Percentiles rank a stretch among this genome's conserved stretches.
Evolutionary conservation across 2,797 vertebrate genomes (phyloP).

Genomic region (Gallinago stenura): DNA sequence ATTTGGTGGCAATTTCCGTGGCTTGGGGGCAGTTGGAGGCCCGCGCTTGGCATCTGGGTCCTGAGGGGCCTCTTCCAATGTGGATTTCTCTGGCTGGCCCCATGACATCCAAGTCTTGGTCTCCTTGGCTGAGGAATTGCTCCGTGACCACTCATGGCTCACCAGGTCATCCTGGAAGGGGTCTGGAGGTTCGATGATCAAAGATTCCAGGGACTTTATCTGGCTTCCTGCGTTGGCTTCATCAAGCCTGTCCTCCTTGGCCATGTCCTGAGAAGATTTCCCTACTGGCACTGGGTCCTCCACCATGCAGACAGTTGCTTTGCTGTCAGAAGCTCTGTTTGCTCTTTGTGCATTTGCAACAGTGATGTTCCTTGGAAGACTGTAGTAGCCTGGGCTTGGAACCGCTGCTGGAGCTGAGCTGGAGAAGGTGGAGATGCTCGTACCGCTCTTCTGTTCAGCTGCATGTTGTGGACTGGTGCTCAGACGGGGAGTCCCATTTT

Average conservation of each 20-base stretch:
- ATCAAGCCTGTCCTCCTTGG: neutral
- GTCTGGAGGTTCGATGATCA: slow-evolving; percentile 65
- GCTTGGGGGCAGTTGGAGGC: slow-evolving; percentile 87
- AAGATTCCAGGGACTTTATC: neutral
- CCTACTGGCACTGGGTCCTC: neutral
- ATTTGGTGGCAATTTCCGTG: slow-evolving; percentile 81
- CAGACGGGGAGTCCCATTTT: neutral
- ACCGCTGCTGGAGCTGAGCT: neutral
- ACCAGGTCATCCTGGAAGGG: slow-evolving; percentile 62
- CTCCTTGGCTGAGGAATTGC: neutral
- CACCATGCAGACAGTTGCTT: rapidly evolving
- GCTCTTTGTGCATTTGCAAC: neutral
- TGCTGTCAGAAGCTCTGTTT: neutral
- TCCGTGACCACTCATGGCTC: neutral
- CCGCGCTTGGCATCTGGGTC: slow-evolving; percentile 15
- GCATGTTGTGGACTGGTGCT: neutral
- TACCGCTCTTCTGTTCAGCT: neutral
- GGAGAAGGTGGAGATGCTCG: neutral
- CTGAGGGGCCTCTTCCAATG: neutral
- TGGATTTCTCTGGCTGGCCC: neutral
- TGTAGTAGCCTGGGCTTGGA: slow-evolving; percentile 41
- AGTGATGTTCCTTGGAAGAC: slow-evolving; percentile 64
- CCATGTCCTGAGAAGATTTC: neutral
- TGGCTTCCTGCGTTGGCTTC: rapidly evolving
- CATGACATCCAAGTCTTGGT: neutral